Base-by-base conservation (phyloP, 2,113 vertebrate species). In the Philantomba maxwellii region DNA sequence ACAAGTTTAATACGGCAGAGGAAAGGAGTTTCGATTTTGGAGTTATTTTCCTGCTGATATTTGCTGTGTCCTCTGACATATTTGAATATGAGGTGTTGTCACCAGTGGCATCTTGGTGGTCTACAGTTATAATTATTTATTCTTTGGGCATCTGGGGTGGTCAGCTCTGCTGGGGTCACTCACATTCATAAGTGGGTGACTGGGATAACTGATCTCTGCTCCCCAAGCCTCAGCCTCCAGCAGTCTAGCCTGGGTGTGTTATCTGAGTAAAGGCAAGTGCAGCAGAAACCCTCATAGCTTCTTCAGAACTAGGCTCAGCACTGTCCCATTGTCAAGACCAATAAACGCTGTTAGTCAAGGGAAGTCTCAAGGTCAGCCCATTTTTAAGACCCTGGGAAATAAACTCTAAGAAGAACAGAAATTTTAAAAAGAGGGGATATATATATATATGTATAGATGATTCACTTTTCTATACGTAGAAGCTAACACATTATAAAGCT, bases 371-470 rank as follows among this genome's bases (percentile, higher is more conserved):
- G 30, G 43, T 96, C 62, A 49, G 43, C 39, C 70, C 39, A 75
- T 75, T 75, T 75, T 75, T 25, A 43, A 75, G 36, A 75, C 70
- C 36, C 70, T 75, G 53, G 28, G 28, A 51, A 92, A 77, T 64
- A 84, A 96, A 89, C 57, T 94, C 25, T 84, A 58, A 15, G 66
- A 78, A 84, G 60, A 88, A 64, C 66, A 25, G 66, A 39, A 73
- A 39, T 73, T 0, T 0, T 0, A 39, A 73, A 25, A 73, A 25
- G 2, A 25, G 10, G 36, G 10, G 4, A 23, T 23, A 43, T 25
- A 25, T 39, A 23, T 36, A 12, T 51, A 14, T 49, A 14, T 49
- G 19, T 53, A 21, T 53, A 58, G 10, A 7, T 43, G 70, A 26
- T 75, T 43, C 70, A 43, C 39, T 43, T 75, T 43, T 26, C 23